These are phyloP conservation scores for Nemoura dubitans DNA, from an alignment of 2,888 invertebrate species.

Conservation along the genomic window DNA sequence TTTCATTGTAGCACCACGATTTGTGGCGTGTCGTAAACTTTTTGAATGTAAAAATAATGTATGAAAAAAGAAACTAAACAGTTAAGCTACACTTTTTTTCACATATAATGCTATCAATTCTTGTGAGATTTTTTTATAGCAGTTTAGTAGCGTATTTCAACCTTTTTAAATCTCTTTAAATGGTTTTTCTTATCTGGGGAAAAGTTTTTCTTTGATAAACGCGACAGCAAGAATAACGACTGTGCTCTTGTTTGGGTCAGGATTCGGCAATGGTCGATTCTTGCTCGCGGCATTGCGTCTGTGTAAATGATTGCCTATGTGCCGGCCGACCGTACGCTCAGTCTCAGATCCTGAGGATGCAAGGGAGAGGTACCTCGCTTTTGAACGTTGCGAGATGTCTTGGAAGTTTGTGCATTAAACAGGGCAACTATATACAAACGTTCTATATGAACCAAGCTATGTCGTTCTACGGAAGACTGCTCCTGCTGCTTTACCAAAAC, in stretches of 20 bases:
- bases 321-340: background rate
- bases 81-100: slow-evolving; percentile 8
- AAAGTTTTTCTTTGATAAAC: slow-evolving; percentile 34
- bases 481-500: background rate
- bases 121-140: slow-evolving; percentile 30
- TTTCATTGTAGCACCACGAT: slow-evolving; percentile 1
- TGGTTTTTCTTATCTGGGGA: slow-evolving; percentile 40
- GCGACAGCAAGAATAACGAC: slow-evolving; percentile 25
- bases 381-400: background rate
- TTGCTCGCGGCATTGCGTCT: background rate
- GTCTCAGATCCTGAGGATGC: no score
- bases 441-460: background rate
- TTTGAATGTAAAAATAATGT: slow-evolving; percentile 16
- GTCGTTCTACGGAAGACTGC: background rate
- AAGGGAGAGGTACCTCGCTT: background rate
- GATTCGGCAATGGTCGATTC: slow-evolving; percentile 3
- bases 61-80: background rate
- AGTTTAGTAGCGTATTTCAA: slow-evolving; percentile 33
- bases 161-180: slow-evolving; percentile 42
- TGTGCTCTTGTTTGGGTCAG: background rate
- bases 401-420: background rate
- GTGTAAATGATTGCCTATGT: background rate
- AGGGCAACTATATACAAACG: background rate
- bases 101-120: background rate
- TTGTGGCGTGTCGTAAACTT: background rate